Base-by-base conservation (phyloP, 2,888 invertebrate species). In the Anaspis maculata region DNA sequence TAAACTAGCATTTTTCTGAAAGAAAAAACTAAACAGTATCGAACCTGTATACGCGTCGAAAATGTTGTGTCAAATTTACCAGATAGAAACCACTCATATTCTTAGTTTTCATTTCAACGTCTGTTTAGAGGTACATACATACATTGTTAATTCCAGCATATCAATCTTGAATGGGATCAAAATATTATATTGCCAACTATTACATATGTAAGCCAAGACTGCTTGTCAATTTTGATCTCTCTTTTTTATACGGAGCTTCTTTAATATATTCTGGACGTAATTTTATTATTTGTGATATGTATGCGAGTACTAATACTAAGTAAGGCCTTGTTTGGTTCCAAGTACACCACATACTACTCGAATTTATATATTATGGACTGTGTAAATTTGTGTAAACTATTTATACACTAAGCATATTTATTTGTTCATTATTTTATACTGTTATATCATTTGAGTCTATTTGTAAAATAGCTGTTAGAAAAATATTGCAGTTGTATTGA, bases 391-490 rank as follows among this genome's bases (percentile, higher is more conserved):
- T 56, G 56, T 59, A 57, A 52, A 56, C 54, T 24, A 5, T 58
- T 55, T n/a, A n/a, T n/a, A n/a, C n/a, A n/a, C n/a, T n/a, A n/a
- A n/a, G 50, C 59, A 57, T 62, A 61, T 60, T 59, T 61, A 61
- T 61, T 62, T 60, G 44, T n/a, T n/a, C n/a, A n/a, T n/a, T 34
- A 50, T 55, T 60, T 59, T 56, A 47, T 49, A 52, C 49, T 55
- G 54, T 55, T 54, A 51, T 37, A 35, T 50, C 46, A 46, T 51
- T 52, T 49, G 45, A 53, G 55, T 55, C 57, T 49, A 52, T 61
- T 62, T 64, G 62, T 62, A 62, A 58, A 45, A 62, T 62, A 64
- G 60, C 61, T 61, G 63, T 64, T 64, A 62, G 62, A 60, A 47
- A n/a, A 54, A 45, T 58, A 58, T 58, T 59, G 54, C 59, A 60